Evolutionary conservation across 2,113 vertebrate genomes (phyloP).

Genomic region (Gadus chalcogrammus): DNA sequence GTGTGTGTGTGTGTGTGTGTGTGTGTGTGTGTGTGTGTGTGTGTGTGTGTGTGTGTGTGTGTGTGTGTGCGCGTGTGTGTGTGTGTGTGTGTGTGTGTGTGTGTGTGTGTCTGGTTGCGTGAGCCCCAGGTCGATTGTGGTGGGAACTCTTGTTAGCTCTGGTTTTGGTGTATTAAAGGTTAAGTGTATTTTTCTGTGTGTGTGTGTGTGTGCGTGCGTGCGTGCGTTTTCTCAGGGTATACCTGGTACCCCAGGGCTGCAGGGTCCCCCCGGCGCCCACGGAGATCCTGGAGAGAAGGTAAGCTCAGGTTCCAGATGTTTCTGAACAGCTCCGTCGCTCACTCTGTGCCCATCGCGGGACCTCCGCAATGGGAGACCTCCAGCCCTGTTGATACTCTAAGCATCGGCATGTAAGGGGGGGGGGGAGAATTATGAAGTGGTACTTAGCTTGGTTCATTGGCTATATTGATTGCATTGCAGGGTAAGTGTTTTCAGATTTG

Average conservation of each 20-base stretch:
- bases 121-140: conserved; percentile 39
- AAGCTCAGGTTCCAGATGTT: conserved; percentile 64
- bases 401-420: not conserved
- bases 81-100: conserved; percentile 35
- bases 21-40: conserved; percentile 35
- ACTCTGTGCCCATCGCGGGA: conserved; percentile 1
- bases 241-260: conserved; percentile 86
- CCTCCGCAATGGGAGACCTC: not conserved
- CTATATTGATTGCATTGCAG: not conserved
- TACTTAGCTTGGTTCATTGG: conserved; percentile 1
- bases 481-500: not conserved
- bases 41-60: conserved; percentile 34
- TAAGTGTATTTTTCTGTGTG: conserved; percentile 17
- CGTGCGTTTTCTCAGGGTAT: conserved; percentile 79
- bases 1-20: not conserved
- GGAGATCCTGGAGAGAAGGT: conserved; percentile 95
- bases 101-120: conserved; percentile 27
- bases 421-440: not conserved
- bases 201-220: conserved; percentile 34
- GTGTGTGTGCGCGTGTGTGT: conserved; percentile 25
- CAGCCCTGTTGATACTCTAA: not conserved
- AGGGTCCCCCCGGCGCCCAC: conserved; percentile 82
- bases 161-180: not conserved
- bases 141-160: conserved; percentile 45
- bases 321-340: not conserved